These are phyloP conservation scores for Echinometra lucunter DNA, from an alignment of 53 echinoderm and acorn worm genomes.

Conservation along the genomic window DNA sequence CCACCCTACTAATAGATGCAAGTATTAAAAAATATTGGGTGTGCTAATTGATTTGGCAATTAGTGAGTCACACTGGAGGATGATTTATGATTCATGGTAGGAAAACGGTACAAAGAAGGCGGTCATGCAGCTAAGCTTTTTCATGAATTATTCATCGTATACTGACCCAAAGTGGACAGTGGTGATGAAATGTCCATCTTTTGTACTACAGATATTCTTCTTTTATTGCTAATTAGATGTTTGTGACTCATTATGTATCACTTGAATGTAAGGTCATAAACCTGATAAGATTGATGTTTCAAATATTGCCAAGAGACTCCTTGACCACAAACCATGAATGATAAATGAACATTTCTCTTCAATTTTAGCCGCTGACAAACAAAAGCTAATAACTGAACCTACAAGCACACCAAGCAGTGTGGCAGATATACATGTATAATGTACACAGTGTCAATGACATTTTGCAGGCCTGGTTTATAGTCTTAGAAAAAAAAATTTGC, in stretches of 20 bases:
- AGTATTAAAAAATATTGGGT: conserved; percentile 42
- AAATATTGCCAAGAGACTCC: neutral
- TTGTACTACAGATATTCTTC: neutral
- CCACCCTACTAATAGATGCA: conserved; percentile 1
- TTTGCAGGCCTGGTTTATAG: no score
- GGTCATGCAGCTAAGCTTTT: neutral
- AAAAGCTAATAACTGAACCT: neutral
- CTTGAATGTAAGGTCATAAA: neutral
- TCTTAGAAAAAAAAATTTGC: no score
- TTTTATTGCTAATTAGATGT: neutral
- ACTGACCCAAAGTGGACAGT: conserved; percentile 42
- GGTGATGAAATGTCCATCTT: neutral
- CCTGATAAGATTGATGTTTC: conserved; percentile 24
- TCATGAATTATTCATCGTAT: neutral
- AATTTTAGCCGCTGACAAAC: neutral
- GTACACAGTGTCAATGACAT: neutral
- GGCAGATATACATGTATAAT: neutral
- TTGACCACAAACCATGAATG: conserved; percentile 19
- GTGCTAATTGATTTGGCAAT: conserved; percentile 58
- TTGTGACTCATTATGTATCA: conserved; percentile 12
- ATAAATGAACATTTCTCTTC: neutral
- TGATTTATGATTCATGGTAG: conserved; percentile 3
- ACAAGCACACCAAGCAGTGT: neutral
- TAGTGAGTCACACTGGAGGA: conserved; percentile 16
- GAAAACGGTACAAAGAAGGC: neutral